Percentiles rank a stretch among this genome's conserved stretches.
Conservation (phyloP, 2,888 invertebrate species). For the Amiota communis region DNA sequence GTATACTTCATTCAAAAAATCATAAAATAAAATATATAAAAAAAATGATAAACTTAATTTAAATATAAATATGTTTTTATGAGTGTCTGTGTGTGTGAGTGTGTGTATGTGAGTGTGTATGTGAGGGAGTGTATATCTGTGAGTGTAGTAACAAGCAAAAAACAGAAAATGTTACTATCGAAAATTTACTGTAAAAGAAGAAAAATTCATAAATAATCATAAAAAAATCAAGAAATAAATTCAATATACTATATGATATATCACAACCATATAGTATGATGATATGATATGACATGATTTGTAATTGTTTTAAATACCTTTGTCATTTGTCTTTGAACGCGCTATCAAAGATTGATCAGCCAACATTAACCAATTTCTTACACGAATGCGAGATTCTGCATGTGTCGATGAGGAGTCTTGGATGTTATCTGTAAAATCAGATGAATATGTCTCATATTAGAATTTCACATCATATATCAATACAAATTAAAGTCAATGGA, state of each 20-base stretch:
- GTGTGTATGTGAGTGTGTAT: too few species aligned
- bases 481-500: constrained; percentile 41
- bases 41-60: too few species aligned
- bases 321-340: constrained; percentile 52
- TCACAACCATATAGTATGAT: neutral
- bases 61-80: too few species aligned
- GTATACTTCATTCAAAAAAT: too few species aligned
- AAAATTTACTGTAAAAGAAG: constrained; percentile 50
- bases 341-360: constrained; percentile 71
- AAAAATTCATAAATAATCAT: constrained; percentile 47
- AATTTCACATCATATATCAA: constrained; percentile 27
- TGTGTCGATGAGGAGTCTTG: constrained; percentile 47
- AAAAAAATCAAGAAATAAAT: constrained; percentile 33
- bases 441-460: constrained; percentile 22
- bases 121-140: too few species aligned
- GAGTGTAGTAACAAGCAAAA: too few species aligned
- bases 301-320: constrained; percentile 55
- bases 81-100: too few species aligned
- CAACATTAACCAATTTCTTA: constrained; percentile 73
- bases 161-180: neutral
- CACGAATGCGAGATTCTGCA: constrained; percentile 70
- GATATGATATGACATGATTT: constrained; percentile 31
- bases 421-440: constrained; percentile 52
- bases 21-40: too few species aligned
- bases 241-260: constrained; percentile 22